Percentiles rank a stretch among this genome's conserved stretches.
phyloP scores from a whole-genome alignment of 2,797 vertebrate species.

The Numenius phaeopus region DNA sequence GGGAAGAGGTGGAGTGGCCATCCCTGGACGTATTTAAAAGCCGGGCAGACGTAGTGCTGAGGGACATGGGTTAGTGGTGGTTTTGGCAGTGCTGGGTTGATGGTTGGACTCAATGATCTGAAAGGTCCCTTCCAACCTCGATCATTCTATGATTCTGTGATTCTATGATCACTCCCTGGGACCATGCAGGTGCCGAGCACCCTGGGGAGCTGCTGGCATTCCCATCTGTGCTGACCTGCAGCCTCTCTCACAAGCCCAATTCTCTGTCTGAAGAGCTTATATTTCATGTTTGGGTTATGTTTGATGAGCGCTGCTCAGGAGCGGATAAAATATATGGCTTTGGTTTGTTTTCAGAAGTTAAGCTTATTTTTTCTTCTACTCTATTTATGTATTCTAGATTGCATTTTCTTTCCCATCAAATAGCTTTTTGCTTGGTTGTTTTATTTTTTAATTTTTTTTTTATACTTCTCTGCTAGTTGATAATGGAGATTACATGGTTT shows the following conservation, averaged over 20 bases:
- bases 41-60: no score
- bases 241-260: background rate
- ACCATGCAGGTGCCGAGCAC: background rate
- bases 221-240: background rate
- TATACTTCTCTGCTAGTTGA: background rate
- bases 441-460: background rate
- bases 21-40: no score
- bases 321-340: background rate
- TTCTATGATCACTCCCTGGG: no score
- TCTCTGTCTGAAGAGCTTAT: background rate
- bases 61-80: no score
- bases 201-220: rapidly evolving
- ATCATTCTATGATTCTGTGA: no score
- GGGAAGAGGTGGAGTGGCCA: no score
- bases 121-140: no score
- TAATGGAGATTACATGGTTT: background rate
- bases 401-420: background rate
- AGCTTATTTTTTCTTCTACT: background rate
- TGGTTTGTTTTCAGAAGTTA: background rate
- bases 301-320: background rate
- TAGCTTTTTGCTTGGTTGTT: background rate
- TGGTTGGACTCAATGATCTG: no score
- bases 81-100: no score
- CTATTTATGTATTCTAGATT: background rate
- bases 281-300: background rate